A percentile compares a stretch with the other conserved stretches of the same genome.
phyloP scores from a whole-genome alignment of 2,113 vertebrate genomes.

The Chauna torquata region DNA sequence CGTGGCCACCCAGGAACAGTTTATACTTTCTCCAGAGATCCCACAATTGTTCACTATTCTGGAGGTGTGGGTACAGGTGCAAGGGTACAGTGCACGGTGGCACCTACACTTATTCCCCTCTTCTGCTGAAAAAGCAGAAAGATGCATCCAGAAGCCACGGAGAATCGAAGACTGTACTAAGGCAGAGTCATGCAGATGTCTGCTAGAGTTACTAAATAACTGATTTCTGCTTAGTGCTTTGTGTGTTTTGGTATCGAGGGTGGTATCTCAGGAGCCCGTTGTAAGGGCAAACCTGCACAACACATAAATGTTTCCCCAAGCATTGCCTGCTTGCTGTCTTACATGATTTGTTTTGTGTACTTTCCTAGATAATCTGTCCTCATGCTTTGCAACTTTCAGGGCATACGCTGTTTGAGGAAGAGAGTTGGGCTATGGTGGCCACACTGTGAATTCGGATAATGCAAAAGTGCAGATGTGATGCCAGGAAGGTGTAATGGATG shows the following conservation, averaged over 20 bases:
- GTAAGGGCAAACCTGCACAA: background rate
- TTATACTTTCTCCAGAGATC: background rate
- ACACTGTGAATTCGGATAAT: fast-evolving
- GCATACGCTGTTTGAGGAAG: fast-evolving
- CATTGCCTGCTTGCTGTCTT: background rate
- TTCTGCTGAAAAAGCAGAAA: background rate
- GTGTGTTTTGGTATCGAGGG: background rate
- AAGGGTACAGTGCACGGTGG: background rate
- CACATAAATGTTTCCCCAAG: no score
- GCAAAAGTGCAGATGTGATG: background rate
- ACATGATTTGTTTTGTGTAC: background rate
- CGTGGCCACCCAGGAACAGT: background rate
- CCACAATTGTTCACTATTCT: background rate
- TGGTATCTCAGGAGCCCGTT: background rate
- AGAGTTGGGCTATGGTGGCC: fast-evolving
- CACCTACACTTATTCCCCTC: background rate
- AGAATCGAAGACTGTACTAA: background rate
- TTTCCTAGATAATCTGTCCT: background rate
- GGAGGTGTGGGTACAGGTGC: background rate
- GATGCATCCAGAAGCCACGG: background rate
- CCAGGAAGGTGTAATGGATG: background rate
- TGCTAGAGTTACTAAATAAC: background rate
- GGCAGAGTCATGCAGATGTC: background rate
- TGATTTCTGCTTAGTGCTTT: background rate
- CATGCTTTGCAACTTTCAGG: background rate